Base-by-base conservation (phyloP, 2,113 vertebrate species). In the Muscicapa adusta region DNA sequence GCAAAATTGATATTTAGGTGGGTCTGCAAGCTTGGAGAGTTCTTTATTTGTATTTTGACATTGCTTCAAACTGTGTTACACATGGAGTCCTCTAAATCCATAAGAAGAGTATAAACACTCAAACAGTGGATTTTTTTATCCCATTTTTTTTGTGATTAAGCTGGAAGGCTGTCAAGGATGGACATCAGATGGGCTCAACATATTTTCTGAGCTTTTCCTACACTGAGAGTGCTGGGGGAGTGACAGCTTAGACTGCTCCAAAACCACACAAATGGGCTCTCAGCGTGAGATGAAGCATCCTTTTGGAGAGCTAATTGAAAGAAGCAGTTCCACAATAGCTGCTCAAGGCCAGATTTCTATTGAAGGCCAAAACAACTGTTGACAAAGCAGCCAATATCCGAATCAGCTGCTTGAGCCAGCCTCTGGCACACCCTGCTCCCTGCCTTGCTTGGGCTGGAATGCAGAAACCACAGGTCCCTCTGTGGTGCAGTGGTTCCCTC, bases 291-390 rank as follows among this genome's bases (percentile, higher is more conserved):
- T 84, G 88, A 95, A 86, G 75, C 51, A 83, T 83, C 60, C 56
- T 67, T 90, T 91, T 67, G 63, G 90, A 90, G 67, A 96, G 82
- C 79, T 94, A 93, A 92, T 95, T 88, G 92, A 92, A 93, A 96
- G 62, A 76, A 93, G 76, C 5, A 1, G 5, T 28, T 86, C 76
- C 67, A 77, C 88, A 85, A 73, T 54, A 80, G 79, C 50, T 90
- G 34, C 66, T 71, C 68, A 77, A 96, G 82, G 88, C 92, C 85
- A 93, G 75, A 83, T 18, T 63, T 88, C 67, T 65, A 47, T 1
- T 73, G 67, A 74, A 90, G 63, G 85, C 83, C 63, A 16, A 85
- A 90, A n/a, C 45, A 83, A 36, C 63, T 74, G 63, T 90, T 95
- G 91, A 90, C 79, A 96, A 85, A 92, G 63, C 82, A 92, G 51